A percentile compares a stretch with the other conserved stretches of the same genome.
Evolutionary conservation across 2,888 invertebrate genomes (phyloP).

Genomic region (Phytoseiulus persimilis): DNA sequence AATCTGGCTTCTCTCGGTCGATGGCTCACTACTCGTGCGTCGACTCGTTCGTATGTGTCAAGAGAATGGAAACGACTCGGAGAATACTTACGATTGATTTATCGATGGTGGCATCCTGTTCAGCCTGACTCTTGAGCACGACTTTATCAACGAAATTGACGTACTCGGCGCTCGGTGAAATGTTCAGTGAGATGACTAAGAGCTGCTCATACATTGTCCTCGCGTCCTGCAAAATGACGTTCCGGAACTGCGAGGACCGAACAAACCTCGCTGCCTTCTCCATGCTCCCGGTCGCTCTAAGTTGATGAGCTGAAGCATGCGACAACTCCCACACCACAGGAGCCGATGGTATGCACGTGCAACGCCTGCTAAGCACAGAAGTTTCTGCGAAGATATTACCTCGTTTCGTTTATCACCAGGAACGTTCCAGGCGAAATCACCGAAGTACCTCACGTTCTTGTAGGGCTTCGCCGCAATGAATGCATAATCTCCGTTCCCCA

Average conservation of each 20-base stretch:
- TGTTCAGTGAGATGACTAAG: conserved; percentile 44
- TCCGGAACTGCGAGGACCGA: too few relatives aligned
- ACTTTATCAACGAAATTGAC: conserved; percentile 43
- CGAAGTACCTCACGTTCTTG: conserved; percentile 40
- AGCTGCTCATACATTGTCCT: conserved; percentile 45
- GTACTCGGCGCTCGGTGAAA: conserved; percentile 44
- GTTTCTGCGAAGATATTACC: conserved; percentile 39
- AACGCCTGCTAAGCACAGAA: too few relatives aligned
- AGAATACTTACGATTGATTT: conserved; percentile 42
- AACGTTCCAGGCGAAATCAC: conserved; percentile 44
- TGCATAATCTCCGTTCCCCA: conserved; percentile 45
- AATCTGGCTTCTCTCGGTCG: too few relatives aligned
- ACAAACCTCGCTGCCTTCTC: too few relatives aligned
- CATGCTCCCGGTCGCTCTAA: too few relatives aligned
- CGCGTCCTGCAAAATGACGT: conserved; percentile 42
- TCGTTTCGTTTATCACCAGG: conserved; percentile 44
- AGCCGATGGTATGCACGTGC: too few relatives aligned
- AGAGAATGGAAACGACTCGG: too few relatives aligned
- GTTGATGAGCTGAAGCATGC: too few relatives aligned
- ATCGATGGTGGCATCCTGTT: conserved; percentile 40
- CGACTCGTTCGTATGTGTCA: too few relatives aligned
- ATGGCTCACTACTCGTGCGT: too few relatives aligned
- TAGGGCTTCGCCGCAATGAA: conserved; percentile 44
- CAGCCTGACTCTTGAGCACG: conserved; percentile 40
- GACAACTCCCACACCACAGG: too few relatives aligned